Conservation (phyloP, 2,113 vertebrate genomes). For the Saccopteryx bilineata region DNA sequence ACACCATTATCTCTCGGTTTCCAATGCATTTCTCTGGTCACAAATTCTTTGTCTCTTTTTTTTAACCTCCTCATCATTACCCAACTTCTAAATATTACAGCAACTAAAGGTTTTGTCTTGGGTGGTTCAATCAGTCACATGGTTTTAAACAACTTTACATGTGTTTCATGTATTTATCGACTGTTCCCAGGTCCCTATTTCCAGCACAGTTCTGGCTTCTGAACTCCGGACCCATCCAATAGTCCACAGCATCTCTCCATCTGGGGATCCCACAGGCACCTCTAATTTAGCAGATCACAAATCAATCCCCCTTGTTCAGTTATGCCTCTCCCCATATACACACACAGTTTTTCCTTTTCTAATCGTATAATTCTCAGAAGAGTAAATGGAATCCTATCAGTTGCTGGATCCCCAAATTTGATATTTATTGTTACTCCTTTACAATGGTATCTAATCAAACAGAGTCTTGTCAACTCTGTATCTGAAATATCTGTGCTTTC, state of each 20-base stretch:
- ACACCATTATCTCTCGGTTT: neutral
- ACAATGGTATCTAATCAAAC: neutral
- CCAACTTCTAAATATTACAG: neutral
- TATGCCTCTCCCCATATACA: neutral
- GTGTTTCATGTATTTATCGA: neutral
- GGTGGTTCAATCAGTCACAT: neutral
- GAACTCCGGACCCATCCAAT: neutral
- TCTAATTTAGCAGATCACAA: neutral
- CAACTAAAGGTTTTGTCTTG: neutral
- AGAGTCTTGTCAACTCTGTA: neutral
- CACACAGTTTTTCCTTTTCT: neutral
- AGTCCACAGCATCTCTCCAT: neutral
- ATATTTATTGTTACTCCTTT: neutral
- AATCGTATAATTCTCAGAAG: conserved; percentile 16
- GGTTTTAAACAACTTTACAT: neutral
- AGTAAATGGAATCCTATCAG: neutral
- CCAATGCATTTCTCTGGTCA: neutral
- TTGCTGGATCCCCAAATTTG: neutral
- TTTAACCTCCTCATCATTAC: neutral
- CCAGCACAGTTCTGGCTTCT: neutral
- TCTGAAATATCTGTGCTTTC: neutral
- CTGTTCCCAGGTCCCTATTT: neutral
- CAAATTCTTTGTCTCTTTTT: neutral
- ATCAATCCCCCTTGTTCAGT: neutral
- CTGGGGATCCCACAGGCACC: neutral